Percentiles rank a stretch among this genome's conserved stretches.
Conservation (phyloP, 2,888 invertebrate species). For the Lochmaea crataegi region DNA sequence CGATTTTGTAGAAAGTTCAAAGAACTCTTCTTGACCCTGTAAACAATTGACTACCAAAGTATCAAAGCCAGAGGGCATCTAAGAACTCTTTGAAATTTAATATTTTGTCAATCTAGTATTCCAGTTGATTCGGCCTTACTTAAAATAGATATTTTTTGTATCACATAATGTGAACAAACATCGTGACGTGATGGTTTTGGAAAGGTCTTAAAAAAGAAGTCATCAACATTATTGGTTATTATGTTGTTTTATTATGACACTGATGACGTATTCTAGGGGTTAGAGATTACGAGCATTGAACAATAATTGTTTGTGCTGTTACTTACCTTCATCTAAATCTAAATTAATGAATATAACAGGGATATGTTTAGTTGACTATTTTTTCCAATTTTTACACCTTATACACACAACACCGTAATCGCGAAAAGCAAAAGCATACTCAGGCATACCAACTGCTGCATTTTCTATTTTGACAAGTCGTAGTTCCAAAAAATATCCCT, state of each 20-base stretch:
- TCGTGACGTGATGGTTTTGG: conserved; percentile 54
- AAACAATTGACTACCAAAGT: conserved; percentile 43
- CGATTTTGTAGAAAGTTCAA: conserved; percentile 53
- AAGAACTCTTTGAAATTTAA: conserved; percentile 2
- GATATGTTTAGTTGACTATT: conserved; percentile 60
- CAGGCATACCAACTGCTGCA: conserved; percentile 28
- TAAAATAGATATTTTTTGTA: conserved; percentile 31
- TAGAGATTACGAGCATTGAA: too few relatives aligned
- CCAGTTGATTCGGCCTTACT: conserved; percentile 17
- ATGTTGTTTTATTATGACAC: conserved; percentile 28
- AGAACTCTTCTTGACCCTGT: conserved; percentile 57
- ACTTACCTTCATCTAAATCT: conserved; percentile 64
- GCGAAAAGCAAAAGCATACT: conserved; percentile 55
- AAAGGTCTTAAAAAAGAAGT: conserved; percentile 49
- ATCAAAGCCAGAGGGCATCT: conserved; percentile 9
- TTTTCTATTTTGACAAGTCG: conserved; percentile 24
- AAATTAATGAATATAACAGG: conserved; percentile 57
- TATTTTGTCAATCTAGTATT: conserved; percentile 5
- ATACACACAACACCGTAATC: conserved; percentile 60
- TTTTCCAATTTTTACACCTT: conserved; percentile 49
- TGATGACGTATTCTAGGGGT: conserved; percentile 25
- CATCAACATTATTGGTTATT: conserved; percentile 47
- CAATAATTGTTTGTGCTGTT: conserved; percentile 2
- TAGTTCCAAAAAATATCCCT: conserved; percentile 9
- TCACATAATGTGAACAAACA: conserved; percentile 49